phyloP scores from a whole-genome alignment of 2,113 vertebrate species.

The Tychaedon coryphoeus region DNA sequence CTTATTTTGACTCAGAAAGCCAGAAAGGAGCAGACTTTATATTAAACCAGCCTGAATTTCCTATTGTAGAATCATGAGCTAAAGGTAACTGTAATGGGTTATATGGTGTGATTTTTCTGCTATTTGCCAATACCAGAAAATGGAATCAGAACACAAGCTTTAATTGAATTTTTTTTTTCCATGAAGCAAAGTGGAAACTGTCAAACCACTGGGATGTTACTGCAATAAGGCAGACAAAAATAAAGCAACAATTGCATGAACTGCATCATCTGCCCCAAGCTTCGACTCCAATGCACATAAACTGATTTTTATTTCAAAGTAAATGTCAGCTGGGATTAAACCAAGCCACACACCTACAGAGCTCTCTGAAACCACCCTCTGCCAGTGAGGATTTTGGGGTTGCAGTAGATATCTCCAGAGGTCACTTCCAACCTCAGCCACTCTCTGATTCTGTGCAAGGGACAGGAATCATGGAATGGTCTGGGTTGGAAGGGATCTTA shows the following conservation, averaged over 20 bases:
- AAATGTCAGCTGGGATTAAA: not conserved
- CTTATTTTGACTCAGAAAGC: slow-evolving; percentile 14
- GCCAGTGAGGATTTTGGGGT: not conserved
- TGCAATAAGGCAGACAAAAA: not conserved
- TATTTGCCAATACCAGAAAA: not conserved
- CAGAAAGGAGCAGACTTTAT: not conserved
- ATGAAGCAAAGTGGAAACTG: not conserved
- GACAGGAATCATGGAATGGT: not conserved
- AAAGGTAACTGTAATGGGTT: not conserved
- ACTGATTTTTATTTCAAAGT: not conserved
- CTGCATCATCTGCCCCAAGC: not conserved
- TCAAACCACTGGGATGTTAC: not conserved
- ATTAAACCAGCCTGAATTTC: not conserved
- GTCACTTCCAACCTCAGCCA: not conserved
- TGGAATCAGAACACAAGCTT: not conserved
- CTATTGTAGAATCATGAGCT: not conserved
- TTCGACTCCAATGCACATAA: not conserved
- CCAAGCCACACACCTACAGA: not conserved
- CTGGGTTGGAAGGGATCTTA: not conserved
- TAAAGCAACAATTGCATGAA: not conserved
- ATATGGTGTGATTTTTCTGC: not conserved
- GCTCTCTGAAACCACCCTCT: not conserved
- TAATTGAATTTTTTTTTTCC: not conserved
- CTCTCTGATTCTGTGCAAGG: not conserved
- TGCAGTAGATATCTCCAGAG: not conserved